A percentile compares a stretch with the other conserved stretches of the same genome.
Conservation (phyloP, 37 sponge, comb jelly and placozoan species). For the Aplysina aerophoba region DNA sequence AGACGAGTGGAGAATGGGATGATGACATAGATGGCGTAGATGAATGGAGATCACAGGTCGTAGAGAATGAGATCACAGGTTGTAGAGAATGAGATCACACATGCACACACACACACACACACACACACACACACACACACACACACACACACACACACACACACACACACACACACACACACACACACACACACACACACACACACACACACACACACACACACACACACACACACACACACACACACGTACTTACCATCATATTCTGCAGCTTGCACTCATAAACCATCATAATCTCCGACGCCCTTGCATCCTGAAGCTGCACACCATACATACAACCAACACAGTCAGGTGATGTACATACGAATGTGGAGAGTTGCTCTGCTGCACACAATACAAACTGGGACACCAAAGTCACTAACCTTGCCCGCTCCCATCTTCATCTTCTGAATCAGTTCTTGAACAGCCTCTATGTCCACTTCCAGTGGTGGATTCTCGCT, state of each 20-base stretch:
- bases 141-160: too few relatives aligned
- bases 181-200: too few relatives aligned
- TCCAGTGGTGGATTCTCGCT: neutral
- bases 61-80: too few relatives aligned
- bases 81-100: too few relatives aligned
- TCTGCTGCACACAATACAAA: neutral
- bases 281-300: constrained; percentile 65
- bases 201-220: neutral
- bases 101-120: too few relatives aligned
- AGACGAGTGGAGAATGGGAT: too few relatives aligned
- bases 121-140: too few relatives aligned
- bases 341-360: too few relatives aligned
- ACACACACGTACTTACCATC: constrained; percentile 25
- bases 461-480: constrained; percentile 15
- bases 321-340: neutral
- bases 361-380: too few relatives aligned
- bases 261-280: constrained; percentile 66
- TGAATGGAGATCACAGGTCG: too few relatives aligned
- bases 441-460: constrained; percentile 51
- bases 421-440: constrained; percentile 30
- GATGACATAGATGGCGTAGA: too few relatives aligned
- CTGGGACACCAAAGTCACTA: constrained; percentile 25
- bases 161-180: neutral
- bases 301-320: constrained; percentile 48
- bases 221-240: neutral